phyloP scores from a whole-genome alignment of 2,113 vertebrate species.

The Plectropomus leopardus region DNA sequence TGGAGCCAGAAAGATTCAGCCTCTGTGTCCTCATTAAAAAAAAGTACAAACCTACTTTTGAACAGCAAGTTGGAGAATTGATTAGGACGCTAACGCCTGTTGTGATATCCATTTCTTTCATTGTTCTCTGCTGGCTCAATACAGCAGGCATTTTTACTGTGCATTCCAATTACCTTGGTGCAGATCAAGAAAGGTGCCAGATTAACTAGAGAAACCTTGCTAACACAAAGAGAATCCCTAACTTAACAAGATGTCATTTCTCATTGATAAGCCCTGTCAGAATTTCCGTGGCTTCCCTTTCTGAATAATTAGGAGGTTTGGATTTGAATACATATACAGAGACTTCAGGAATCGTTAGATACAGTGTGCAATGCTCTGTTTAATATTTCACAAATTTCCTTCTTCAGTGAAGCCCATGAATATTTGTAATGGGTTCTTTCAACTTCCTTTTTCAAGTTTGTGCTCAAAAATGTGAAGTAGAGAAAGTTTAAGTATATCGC shows the following conservation, averaged over 20 bases:
- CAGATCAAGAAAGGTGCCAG: constrained; percentile 84
- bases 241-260: constrained; percentile 85
- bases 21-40: constrained; percentile 80
- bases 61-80: constrained; percentile 79
- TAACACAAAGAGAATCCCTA: constrained; percentile 88
- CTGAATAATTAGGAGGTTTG: constrained; percentile 81
- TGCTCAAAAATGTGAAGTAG: constrained; percentile 49
- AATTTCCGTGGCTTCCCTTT: constrained; percentile 66
- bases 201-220: constrained; percentile 84
- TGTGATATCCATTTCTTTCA: constrained; percentile 83
- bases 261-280: constrained; percentile 81
- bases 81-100: constrained; percentile 78
- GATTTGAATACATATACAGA: constrained; percentile 79
- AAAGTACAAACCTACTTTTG: constrained; percentile 81
- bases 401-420: constrained; percentile 64
- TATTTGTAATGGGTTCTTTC: constrained; percentile 76
- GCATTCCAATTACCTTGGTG: constrained; percentile 82
- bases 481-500: constrained; percentile 57
- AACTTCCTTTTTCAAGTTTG: constrained; percentile 56
- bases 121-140: constrained; percentile 80
- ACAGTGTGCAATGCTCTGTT: constrained; percentile 69
- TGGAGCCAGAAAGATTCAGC: constrained; percentile 59
- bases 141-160: constrained; percentile 68
- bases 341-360: constrained; percentile 74
- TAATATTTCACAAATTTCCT: constrained; percentile 77